Conservation (phyloP, 2,797 vertebrate species). For the Coracias cyanogaster region DNA sequence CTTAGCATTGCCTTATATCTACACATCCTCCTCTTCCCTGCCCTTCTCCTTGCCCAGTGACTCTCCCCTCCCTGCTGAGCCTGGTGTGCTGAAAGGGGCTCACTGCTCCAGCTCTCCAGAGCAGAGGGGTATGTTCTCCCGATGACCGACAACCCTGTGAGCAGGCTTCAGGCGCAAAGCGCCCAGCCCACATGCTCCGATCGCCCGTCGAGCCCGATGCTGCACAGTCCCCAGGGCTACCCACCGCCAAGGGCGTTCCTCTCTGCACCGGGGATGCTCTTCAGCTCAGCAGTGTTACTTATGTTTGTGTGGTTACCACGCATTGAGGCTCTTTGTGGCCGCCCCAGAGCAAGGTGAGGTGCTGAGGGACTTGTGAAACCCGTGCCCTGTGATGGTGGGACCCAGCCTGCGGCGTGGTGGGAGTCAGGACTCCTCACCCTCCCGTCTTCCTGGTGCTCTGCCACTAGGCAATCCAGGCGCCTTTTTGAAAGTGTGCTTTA, state of each 20-base stretch:
- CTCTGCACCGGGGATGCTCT: fast-evolving
- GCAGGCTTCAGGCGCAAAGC: fast-evolving
- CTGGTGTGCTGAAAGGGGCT: fast-evolving
- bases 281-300: fast-evolving
- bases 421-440: background rate
- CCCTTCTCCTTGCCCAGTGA: background rate
- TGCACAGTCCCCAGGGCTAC: fast-evolving
- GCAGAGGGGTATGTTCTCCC: background rate
- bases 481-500: background rate
- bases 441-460: background rate
- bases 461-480: background rate
- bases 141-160: fast-evolving
- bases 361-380: background rate
- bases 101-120: fast-evolving
- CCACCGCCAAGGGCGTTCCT: background rate
- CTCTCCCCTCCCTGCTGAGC: background rate
- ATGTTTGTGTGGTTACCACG: fast-evolving
- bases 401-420: fast-evolving
- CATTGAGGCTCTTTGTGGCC: background rate
- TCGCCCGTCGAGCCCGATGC: fast-evolving
- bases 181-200: fast-evolving
- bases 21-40: background rate
- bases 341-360: fast-evolving
- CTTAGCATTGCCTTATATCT: background rate
- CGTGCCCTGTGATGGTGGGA: fast-evolving